Evolutionary conservation across 2,113 vertebrate species (phyloP).

Genomic region (Actenoides lindsayi): DNA sequence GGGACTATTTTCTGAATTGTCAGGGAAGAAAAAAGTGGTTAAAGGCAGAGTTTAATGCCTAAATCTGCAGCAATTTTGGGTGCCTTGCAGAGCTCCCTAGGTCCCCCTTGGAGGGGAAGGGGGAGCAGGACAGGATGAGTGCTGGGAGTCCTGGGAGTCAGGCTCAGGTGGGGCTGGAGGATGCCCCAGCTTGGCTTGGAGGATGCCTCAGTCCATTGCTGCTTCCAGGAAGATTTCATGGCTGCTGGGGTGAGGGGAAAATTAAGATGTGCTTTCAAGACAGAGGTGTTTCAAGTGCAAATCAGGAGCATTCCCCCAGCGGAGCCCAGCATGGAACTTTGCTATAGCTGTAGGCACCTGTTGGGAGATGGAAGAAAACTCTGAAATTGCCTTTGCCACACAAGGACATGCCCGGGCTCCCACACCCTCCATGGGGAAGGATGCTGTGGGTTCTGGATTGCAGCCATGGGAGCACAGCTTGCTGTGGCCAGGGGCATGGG

Average conservation of each 20-base stretch:
- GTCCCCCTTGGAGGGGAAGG: neutral
- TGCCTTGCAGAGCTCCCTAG: neutral
- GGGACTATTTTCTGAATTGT: neutral
- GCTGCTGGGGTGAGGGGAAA: neutral
- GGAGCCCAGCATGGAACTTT: neutral
- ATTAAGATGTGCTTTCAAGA: neutral
- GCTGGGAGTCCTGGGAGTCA: accelerated
- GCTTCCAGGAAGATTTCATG: neutral
- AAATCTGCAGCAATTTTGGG: neutral
- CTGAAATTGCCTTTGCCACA: neutral
- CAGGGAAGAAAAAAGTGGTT: neutral
- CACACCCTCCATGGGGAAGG: accelerated
- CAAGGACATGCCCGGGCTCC: neutral
- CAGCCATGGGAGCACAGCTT: neutral
- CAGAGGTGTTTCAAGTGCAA: neutral
- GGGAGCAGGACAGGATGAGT: neutral
- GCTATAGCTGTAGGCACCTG: neutral
- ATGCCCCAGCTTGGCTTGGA: neutral
- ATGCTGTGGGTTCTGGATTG: neutral
- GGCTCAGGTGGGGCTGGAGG: neutral
- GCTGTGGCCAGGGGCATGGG: neutral
- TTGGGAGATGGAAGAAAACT: neutral
- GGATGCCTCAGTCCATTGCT: neutral
- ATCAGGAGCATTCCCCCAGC: neutral
- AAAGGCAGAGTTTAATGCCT: neutral